These are phyloP conservation scores for Hypsibius dujardini DNA, from an alignment of 1,140 invertebrate genomes.

Conservation along the genomic window DNA sequence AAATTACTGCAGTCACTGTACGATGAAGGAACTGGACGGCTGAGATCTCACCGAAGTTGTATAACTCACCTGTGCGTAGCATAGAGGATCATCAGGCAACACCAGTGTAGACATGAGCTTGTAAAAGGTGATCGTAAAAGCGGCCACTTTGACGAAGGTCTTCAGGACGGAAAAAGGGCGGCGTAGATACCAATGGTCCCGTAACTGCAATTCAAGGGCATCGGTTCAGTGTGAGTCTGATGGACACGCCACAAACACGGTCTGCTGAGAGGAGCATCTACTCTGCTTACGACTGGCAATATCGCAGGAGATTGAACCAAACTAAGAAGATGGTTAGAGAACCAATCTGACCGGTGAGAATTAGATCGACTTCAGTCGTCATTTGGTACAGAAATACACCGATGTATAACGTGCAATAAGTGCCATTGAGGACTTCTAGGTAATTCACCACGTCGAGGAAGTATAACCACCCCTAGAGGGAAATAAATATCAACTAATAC, in stretches of 20 bases:
- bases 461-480: background rate
- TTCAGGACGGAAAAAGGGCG: constrained; percentile 39
- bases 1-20: too few relatives aligned
- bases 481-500: background rate
- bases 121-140: constrained; percentile 38
- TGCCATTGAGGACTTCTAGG: background rate
- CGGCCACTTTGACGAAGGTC: constrained; percentile 39
- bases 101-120: constrained; percentile 31
- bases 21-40: too few relatives aligned
- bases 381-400: background rate
- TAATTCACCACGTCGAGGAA: constrained; percentile 3
- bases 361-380: background rate
- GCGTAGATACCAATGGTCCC: constrained; percentile 40
- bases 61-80: too few relatives aligned
- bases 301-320: constrained; percentile 38
- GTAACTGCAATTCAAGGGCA: constrained; percentile 30
- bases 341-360: constrained; percentile 34
- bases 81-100: too few relatives aligned
- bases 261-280: too few relatives aligned
- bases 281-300: constrained; percentile 23
- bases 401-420: background rate
- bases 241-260: too few relatives aligned
- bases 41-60: too few relatives aligned
- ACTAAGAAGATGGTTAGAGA: constrained; percentile 35
- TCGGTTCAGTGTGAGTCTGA: constrained; percentile 11